Base-by-base conservation (phyloP, 2,797 vertebrate genomes). In the Enteromius fasciolatus region DNA sequence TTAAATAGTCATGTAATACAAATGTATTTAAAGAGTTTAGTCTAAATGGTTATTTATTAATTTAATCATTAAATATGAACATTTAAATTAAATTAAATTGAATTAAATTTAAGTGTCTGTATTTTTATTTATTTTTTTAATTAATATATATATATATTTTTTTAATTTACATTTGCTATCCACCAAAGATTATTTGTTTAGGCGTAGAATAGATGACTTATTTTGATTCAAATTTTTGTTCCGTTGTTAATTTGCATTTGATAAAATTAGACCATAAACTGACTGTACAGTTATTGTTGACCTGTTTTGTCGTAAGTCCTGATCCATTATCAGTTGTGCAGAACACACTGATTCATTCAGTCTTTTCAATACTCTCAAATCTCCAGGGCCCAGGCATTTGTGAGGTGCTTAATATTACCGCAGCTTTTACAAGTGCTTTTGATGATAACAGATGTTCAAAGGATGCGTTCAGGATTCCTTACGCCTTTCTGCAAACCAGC, bases 381-480 rank as follows among this genome's bases (percentile, higher is more conserved):
- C 50, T 75, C 33, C 12, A 9, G 72, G 72, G 72, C 50, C 50
- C 12, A 17, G 14, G 20, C 54, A 39, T 39, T 23, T 15, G 33
- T 57, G 20, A 2, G 20, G 20, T 39, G 33, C 20, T 39, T 57
- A 57, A 57, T 20, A 57, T 57, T 57, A 61, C 36, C 39, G 20
- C 54, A 28, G 23, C 74, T 17, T 76, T 76, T 76, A 44, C 54
- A 57, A 57, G 72, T 44, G 54, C 4, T 44, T 61, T 44, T 75
- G 72, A 75, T 61, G 17, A 76, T 61, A 76, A 61, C 54, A 76
- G 36, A 76, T 61, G 52, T 76, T 44, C 54, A 76, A 61, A 61
- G 54, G 74, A 61, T 61, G 39, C 17, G 6, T 76, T 44, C 74
- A 28, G 54, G 74, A 61, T 28, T 61, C 74, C 36, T 76, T 75